phyloP scores from a whole-genome alignment of 1,140 invertebrate species.

The Nephila pilipes region DNA sequence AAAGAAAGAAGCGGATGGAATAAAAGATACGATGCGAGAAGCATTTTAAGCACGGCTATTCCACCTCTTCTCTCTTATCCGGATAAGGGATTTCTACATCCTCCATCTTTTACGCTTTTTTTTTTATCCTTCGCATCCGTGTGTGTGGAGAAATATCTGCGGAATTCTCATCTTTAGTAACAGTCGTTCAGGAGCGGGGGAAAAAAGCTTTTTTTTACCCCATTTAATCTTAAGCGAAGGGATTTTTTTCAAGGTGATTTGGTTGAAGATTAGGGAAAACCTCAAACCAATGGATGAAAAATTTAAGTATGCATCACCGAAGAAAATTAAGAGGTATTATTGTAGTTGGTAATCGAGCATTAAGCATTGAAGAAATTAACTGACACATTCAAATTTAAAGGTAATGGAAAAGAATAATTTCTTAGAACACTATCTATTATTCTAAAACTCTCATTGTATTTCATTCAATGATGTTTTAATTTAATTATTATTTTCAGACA shows the following conservation, averaged over 20 bases:
- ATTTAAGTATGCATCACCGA: too few species aligned
- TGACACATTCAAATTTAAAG: too few species aligned
- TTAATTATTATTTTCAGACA: too few species aligned
- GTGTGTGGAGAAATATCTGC: neutral
- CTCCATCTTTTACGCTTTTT: neutral
- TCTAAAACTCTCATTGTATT: too few species aligned
- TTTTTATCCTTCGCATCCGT: conserved; percentile 1
- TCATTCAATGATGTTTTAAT: too few species aligned
- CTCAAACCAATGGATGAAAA: too few species aligned
- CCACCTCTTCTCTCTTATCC: neutral
- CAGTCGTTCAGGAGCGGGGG: neutral
- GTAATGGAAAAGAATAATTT: too few species aligned
- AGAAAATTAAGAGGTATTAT: too few species aligned
- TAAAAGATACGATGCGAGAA: conserved; percentile 34
- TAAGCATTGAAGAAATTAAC: too few species aligned
- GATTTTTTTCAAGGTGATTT: neutral
- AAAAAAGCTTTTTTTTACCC: neutral
- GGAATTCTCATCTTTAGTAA: conserved; percentile 2
- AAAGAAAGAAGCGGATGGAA: neutral
- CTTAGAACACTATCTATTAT: too few species aligned
- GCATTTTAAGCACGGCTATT: conserved; percentile 24
- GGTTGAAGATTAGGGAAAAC: too few species aligned
- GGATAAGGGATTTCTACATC: conserved; percentile 10
- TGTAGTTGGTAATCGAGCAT: too few species aligned
- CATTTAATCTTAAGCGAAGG: neutral